Evolutionary conservation across 2,113 vertebrate species (phyloP), one percentile per base, ranked within the genome.

Genomic region (Erythrolamprus reginae): DNA sequence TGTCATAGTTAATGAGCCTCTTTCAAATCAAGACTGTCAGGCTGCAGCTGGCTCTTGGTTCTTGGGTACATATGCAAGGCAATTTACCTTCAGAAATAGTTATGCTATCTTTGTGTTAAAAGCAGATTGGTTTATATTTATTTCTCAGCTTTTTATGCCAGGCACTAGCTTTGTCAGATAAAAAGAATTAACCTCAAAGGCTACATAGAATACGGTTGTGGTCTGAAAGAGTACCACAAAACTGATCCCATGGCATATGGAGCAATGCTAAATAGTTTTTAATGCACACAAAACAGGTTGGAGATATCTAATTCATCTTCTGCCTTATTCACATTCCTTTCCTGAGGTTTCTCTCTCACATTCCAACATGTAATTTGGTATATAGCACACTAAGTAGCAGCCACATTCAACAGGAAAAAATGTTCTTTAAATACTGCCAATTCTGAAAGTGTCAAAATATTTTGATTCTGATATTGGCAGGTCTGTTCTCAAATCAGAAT

Each of bases 31-130:
- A 45, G 0, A 5, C 0, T 86, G 8, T 82, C 61, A 58, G n/a
- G 84, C 24, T 1, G 0, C 6, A 3, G 9, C 0, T 0, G 3
- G 55, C 82, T 52, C 86, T 0, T 0, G 38, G 21, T 0, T 0
- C 51, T 28, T 33, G 0, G 0, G 12, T 38, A 88, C 51, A 45
- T 0, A 0, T 65, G 51, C 52, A 58, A n/a, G 58, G 45, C 84
- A 95, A 89, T 55, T 87, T 70, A 24, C 87, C 82, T 26, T 0
- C 91, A 48, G 33, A 86, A 53, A n/a, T 86, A 65, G 48, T 26
- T 45, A 0, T 21, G 53, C 87, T 38, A 51, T 92, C 83, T 58
- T 33, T 90, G 61, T 92, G 28, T 86, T 86, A 94, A 52, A 94
- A 28, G 77, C 33, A 58, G 82, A 77, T 0, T 0, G 42, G 10